Base-by-base conservation (phyloP, 92 coral and sea anemone species). In the Actinernus sp. region DNA sequence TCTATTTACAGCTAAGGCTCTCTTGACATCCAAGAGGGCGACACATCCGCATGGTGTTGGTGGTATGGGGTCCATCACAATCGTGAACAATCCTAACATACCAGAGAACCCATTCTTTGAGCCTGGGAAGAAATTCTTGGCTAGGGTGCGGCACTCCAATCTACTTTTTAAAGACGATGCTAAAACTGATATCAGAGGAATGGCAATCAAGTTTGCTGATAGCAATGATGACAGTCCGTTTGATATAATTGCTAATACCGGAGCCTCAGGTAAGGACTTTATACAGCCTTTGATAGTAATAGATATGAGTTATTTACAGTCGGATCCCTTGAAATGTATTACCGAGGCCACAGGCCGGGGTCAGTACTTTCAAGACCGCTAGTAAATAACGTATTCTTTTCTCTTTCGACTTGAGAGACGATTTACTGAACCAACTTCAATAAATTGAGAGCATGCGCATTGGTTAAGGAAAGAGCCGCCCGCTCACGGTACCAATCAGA, bases 101-200 rank as follows among this genome's bases (percentile, higher is more conserved):
- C 98, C 98, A 2, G 84, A 82, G 22, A 89, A 91, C 53, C 90
- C 81, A 11, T 82, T 91, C 55, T 91, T 91, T 50, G 43, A 49
- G 17, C 51, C 84, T 12, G 93, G 87, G 0, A 84, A 71, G 22
- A 50, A 34, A 34, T 91, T 81, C 45, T 81, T 87, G 13, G 72
- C 82, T 21, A 78, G 97, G 0, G 66, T 90, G 25, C 97, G 92
- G 28, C 97, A 90, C 61, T 59, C 73, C 7, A 87, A 87, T 61
- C 51, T 74, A 0, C 61, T 31, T 26, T 46, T 65, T 36, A 49
- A 54, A 3, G 97, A 91, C 51, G 93, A 87, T 31, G 86, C 93
- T 0, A 55, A 47, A 36, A 50, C 83, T 6, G 97, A 91, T n/a
- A 86, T 85, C 4, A 68, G 97, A 55, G 78, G 71, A 16, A 86